phyloP scores from a whole-genome alignment of 23 tunicate species.

The Trididemnum nubilum region DNA sequence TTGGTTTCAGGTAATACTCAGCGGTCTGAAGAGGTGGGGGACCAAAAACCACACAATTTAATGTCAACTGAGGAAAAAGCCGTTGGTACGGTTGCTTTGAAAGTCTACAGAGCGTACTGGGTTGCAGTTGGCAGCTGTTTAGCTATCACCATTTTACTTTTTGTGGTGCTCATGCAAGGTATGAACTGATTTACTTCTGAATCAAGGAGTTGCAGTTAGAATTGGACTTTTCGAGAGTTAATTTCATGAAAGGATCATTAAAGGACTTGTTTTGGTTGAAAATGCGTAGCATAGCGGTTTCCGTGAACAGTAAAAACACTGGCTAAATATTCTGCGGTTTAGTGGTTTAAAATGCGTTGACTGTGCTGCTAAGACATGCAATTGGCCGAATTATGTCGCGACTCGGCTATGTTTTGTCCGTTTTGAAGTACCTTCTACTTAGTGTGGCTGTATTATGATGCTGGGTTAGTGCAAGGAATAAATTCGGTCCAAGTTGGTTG shows the following conservation, averaged over 20 bases:
- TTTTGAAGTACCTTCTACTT: too few species aligned
- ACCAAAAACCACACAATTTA: background rate
- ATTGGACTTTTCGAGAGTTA: background rate
- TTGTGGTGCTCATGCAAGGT: conserved; percentile 93
- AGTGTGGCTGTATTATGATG: too few species aligned
- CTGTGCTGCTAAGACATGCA: too few species aligned
- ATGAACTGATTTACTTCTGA: background rate
- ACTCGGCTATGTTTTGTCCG: too few species aligned
- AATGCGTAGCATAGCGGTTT: too few species aligned
- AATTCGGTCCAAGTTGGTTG: too few species aligned
- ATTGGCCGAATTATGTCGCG: too few species aligned
- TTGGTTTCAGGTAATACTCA: background rate
- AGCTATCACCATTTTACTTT: conserved; percentile 49
- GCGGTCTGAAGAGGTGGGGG: background rate
- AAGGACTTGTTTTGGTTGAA: too few species aligned
- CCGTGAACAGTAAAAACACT: too few species aligned
- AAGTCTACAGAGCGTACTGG: conserved; percentile 87
- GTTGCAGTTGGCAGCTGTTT: conserved; percentile 68
- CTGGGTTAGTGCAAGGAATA: too few species aligned
- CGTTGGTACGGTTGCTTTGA: conserved; percentile 67
- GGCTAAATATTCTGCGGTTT: too few species aligned
- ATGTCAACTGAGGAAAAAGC: conserved; percentile 82
- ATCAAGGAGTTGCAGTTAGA: background rate
- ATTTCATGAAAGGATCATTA: background rate
- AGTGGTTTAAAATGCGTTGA: too few species aligned